Percentiles rank a stretch among this genome's conserved stretches.
Conservation (phyloP, 1,140 invertebrate species). For the Cepaea nemoralis region DNA sequence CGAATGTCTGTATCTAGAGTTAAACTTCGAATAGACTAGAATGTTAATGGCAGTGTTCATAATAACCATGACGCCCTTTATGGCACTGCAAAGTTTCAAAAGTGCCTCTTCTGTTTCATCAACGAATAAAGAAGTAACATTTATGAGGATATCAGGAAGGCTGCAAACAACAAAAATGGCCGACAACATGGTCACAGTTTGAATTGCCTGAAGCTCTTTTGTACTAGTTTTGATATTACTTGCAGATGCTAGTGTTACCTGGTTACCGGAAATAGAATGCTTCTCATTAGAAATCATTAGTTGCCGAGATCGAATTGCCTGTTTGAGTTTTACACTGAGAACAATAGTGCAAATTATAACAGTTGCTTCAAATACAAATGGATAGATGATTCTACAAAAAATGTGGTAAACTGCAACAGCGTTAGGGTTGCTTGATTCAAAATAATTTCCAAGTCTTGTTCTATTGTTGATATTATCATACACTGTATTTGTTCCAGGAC, state of each 20-base stretch:
- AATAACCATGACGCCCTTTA: background rate
- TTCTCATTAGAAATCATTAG: no score
- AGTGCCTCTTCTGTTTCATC: background rate
- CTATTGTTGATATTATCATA: constrained; percentile 3
- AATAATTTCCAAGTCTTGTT: background rate
- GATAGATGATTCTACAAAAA: constrained; percentile 8
- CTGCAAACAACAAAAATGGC: constrained; percentile 10
- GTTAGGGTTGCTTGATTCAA: background rate
- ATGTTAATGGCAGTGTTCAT: background rate
- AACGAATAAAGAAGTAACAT: background rate
- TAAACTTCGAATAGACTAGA: background rate
- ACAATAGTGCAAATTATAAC: constrained; percentile 31
- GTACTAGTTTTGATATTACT: background rate
- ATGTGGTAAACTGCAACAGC: background rate
- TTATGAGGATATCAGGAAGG: background rate
- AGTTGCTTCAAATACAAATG: constrained; percentile 8
- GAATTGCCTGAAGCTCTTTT: constrained; percentile 5
- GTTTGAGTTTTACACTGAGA: constrained; percentile 6
- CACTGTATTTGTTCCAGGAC: background rate
- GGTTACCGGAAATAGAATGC: background rate
- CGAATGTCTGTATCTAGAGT: constrained; percentile 20
- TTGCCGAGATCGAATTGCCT: background rate
- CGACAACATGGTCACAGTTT: background rate
- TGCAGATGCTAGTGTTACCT: background rate
- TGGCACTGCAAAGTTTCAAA: background rate